A percentile compares a stretch with the other conserved stretches of the same genome.
These are phyloP conservation scores for Danaus melanippus DNA, from an alignment of 1,140 invertebrate species.

Conservation along the genomic window DNA sequence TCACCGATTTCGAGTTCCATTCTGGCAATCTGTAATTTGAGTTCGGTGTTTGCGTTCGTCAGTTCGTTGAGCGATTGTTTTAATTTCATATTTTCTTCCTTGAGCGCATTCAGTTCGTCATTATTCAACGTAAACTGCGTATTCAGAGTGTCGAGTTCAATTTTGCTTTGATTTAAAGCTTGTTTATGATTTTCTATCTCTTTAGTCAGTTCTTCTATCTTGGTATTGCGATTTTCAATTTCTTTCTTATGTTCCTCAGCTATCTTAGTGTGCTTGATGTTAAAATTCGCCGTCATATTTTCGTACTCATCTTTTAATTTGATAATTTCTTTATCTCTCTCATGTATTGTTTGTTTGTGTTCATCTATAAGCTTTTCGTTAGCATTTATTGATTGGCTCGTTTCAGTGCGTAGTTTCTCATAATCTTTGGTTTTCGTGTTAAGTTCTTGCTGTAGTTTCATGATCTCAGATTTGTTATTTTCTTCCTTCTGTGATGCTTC, in stretches of 20 bases:
- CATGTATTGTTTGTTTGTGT: conserved; percentile 60
- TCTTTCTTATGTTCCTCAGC: conserved; percentile 66
- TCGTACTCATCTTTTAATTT: conserved; percentile 64
- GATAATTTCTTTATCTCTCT: conserved; percentile 64
- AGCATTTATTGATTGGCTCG: conserved; percentile 32
- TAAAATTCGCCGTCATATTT: conserved; percentile 58
- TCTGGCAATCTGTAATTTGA: conserved; percentile 48
- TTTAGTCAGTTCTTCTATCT: conserved; percentile 61
- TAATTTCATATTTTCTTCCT: conserved; percentile 58
- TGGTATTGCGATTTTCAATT: conserved; percentile 62
- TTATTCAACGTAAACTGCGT: conserved; percentile 51
- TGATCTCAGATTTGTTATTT: conserved; percentile 57
- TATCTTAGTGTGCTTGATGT: conserved; percentile 61
- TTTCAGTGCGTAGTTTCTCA: conserved; percentile 49
- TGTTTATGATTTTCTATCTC: conserved; percentile 71
- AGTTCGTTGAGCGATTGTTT: conserved; percentile 56
- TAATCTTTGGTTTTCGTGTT: conserved; percentile 57
- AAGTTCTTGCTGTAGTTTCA: conserved; percentile 56
- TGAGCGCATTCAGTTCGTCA: conserved; percentile 60
- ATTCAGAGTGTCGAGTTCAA: conserved; percentile 55
- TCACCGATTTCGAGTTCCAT: conserved; percentile 68
- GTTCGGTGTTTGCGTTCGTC: conserved; percentile 43
- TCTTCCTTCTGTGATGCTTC: conserved; percentile 62
- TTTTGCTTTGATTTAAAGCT: conserved; percentile 64
- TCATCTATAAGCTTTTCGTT: conserved; percentile 60